Evolutionary conservation across 2,888 invertebrate species (phyloP).

Genomic region (Pteria penguin): DNA sequence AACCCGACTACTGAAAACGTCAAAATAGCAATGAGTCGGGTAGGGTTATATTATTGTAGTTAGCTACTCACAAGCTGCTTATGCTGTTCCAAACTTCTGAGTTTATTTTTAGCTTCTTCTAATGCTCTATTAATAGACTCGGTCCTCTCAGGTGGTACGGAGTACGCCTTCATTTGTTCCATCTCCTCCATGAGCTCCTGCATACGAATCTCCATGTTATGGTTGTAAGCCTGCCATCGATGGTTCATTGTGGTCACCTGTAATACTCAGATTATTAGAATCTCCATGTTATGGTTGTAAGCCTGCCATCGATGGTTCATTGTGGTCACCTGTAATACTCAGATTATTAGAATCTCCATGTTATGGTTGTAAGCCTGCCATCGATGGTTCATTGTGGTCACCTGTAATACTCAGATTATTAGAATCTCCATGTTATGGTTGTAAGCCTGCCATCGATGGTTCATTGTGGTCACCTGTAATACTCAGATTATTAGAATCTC

Average conservation of each 20-base stretch:
- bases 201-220: conserved; percentile 51
- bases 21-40: no score
- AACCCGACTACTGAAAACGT: no score
- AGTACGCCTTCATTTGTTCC: conserved; percentile 30
- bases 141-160: conserved; percentile 40
- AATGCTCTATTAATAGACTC: conserved; percentile 52
- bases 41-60: no score
- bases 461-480: no score
- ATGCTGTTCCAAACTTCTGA: conserved; percentile 36
- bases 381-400: conserved; percentile 67
- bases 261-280: no score
- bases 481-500: no score
- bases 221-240: conserved; percentile 69
- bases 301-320: conserved; percentile 73
- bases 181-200: conserved; percentile 43
- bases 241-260: conserved; percentile 70
- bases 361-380: conserved; percentile 70
- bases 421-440: no score
- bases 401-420: no score
- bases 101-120: conserved; percentile 48
- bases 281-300: conserved; percentile 60
- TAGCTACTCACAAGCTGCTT: conserved; percentile 43
- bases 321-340: conserved; percentile 62
- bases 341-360: no score
- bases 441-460: no score